Base-by-base conservation (phyloP, 2,113 vertebrate species). In the Rhinogobius similis region DNA sequence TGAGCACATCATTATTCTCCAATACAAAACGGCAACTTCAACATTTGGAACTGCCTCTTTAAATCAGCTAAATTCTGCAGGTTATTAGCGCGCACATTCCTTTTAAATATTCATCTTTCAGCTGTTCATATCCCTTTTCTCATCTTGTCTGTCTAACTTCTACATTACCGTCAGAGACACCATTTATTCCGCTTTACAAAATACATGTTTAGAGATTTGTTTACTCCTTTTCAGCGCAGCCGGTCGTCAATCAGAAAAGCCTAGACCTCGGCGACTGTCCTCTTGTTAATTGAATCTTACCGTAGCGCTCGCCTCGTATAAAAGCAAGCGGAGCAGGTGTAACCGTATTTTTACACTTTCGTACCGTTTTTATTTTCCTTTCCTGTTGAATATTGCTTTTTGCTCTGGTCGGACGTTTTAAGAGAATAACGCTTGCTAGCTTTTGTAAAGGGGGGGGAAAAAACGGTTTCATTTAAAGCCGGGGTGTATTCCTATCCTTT, bases 241-340 rank as follows among this genome's bases (percentile, higher is more conserved):
- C 52, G 5, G 23, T 55, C 3, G 11, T 55, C 52, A 55, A 55
- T 55, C 21, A 55, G 52, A 55, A 23, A 26, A 14, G 52, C 23
- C 23, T 13, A 13, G 52, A 55, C 52, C 52, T 55, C 23, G 13
- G 11, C 11, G 1, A 14, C 52, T 26, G 52, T 55, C 52, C 24
- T 24, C 52, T 13, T 13, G 52, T 26, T 55, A 55, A 55, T 55
- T 55, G 52, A 55, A 55, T 55, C 52, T 26, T 14, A 55, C 50
- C 24, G 52, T 13, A 5, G 24, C 11, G 52, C 52, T 55, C 14
- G 13, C 52, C 52, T 55, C 52, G n/a, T 16, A 55, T 23, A 55
- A 55, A 55, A 16, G 52, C 52, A 6, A n/a, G 23, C 14, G 52
- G 52, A 55, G 52, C 52, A 55, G 52, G 52, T 55, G 52, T 55